Percentiles rank a stretch among this genome's conserved stretches.
These are phyloP conservation scores for Meloidogyne chitwoodi DNA, from an alignment of 1,140 invertebrate species.

Conservation along the genomic window DNA sequence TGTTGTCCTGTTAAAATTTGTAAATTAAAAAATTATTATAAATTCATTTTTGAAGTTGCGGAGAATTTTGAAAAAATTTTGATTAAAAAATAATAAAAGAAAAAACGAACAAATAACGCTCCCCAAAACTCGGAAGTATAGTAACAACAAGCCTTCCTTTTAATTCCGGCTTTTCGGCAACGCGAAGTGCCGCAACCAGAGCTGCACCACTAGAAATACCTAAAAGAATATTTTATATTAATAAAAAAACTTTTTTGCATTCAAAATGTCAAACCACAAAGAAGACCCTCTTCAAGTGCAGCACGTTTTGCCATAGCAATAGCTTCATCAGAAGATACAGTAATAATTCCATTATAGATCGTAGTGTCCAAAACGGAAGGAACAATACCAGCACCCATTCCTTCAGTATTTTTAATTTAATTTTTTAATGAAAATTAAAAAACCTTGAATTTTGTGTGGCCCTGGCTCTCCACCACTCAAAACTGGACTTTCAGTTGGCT, in stretches of 20 bases:
- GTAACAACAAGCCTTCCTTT: conserved; percentile 56
- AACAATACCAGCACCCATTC: conserved; percentile 51
- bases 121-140: conserved; percentile 55
- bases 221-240: conserved; percentile 21
- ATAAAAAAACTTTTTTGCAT: conserved; percentile 1
- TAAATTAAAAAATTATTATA: neutral
- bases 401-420: conserved; percentile 23
- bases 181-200: conserved; percentile 32
- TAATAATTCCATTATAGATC: conserved; percentile 47
- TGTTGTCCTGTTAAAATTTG: conserved; percentile 39
- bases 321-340: conserved; percentile 50
- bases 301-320: conserved; percentile 56
- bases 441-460: conserved; percentile 56
- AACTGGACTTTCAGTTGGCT: conserved; percentile 53
- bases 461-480: conserved; percentile 41
- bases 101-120: conserved; percentile 49
- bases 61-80: neutral
- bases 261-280: conserved; percentile 41
- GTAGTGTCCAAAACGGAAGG: conserved; percentile 46
- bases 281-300: conserved; percentile 55
- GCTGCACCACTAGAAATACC: conserved; percentile 58
- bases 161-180: conserved; percentile 47
- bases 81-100: neutral
- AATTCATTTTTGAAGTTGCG: no score
- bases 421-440: neutral